These are phyloP conservation scores for Frankliniella fusca DNA, from an alignment of 2,888 invertebrate species.

Conservation along the genomic window DNA sequence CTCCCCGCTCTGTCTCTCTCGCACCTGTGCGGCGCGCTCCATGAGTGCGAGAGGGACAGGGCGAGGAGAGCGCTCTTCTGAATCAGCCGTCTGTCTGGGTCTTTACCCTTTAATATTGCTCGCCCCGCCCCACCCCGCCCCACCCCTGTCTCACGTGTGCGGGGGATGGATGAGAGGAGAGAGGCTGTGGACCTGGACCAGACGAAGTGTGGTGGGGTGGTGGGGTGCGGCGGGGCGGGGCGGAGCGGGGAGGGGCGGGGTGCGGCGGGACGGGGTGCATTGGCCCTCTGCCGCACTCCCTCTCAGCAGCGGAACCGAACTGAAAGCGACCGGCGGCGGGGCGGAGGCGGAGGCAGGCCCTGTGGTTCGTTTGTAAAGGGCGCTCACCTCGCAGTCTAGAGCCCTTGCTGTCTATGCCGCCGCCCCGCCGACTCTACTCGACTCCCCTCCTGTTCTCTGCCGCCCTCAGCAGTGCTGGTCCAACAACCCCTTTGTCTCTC, in stretches of 20 bases:
- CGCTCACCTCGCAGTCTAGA: neutral
- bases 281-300: neutral
- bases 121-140: neutral
- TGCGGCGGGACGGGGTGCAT: neutral
- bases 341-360: neutral
- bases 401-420: no score
- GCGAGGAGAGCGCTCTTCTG: no score
- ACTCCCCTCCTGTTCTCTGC: neutral
- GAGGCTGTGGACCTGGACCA: no score
- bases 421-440: no score
- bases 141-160: no score
- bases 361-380: neutral
- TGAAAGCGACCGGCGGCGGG: no score
- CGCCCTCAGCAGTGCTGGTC: neutral
- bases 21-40: no score
- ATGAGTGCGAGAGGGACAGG: no score
- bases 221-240: neutral
- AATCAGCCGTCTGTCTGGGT: neutral
- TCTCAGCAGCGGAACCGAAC: neutral
- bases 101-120: neutral
- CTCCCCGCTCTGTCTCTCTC: no score
- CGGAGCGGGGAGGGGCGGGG: neutral
- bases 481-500: conserved; percentile 8
- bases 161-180: no score
- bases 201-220: neutral